phyloP scores from a whole-genome alignment of 2,888 invertebrate genomes.

The Stenichneumon culpator region DNA sequence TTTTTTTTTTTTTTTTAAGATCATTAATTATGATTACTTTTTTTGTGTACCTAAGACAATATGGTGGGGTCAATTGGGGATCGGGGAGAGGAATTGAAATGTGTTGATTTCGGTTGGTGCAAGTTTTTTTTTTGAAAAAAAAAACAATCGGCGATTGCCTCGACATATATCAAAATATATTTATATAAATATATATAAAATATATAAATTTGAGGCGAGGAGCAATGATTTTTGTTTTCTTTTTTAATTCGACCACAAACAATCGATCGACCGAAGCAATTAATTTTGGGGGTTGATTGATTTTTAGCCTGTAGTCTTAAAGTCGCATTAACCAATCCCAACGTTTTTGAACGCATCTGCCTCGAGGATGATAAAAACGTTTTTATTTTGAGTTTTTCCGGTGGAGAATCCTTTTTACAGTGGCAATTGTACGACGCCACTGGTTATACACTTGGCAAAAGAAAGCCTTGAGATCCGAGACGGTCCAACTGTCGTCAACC shows the following conservation, averaged over 20 bases:
- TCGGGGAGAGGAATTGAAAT: neutral
- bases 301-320: neutral
- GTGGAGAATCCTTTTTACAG: neutral
- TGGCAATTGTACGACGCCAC: neutral
- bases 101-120: neutral
- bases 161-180: neutral
- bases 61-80: neutral
- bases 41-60: neutral
- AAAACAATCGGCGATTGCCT: neutral
- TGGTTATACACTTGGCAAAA: neutral
- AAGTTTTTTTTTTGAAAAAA: too few relatives aligned
- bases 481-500: slow-evolving; percentile 3
- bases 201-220: too few relatives aligned
- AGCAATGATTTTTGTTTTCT: too few relatives aligned
- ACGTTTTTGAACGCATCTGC: neutral
- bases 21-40: neutral
- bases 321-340: neutral
- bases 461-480: neutral
- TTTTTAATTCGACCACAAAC: neutral
- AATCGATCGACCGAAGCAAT: neutral
- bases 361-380: neutral
- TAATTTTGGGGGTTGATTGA: neutral
- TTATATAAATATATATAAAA: too few relatives aligned
- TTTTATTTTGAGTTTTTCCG: neutral
- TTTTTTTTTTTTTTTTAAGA: neutral